Evolutionary conservation across 2,888 invertebrate species (phyloP), one percentile per base, ranked within the genome.

Genomic region (Agonopterix arenella): DNA sequence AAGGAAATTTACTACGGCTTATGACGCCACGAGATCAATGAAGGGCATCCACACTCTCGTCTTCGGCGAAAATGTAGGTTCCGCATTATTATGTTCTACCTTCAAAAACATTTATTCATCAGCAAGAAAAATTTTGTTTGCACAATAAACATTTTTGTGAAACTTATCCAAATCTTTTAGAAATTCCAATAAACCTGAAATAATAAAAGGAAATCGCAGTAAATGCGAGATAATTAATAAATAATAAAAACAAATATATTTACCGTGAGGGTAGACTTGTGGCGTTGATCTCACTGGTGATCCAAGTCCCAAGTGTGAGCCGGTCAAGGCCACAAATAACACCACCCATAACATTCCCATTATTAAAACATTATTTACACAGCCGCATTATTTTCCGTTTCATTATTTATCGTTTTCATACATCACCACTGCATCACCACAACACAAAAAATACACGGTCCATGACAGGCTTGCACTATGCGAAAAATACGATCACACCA

Each of bases 401-500:
- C 84, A 86, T 85, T 85, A 85, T 86, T 82, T 79, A 78, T 76
- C 64, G 73, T 79, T 83, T 79, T 78, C 72, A 79, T 76, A 82
- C 78, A 82, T 80, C 85, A 85, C 76, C 80, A 86, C 76, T 76
- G 82, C 78, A 82, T 80, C 85, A 85, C 76, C 80, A 86, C 76
- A 84, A 80, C 80, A 83, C 82, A 86, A 83, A 80, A 86, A 84
- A 84, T 84, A 82, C 81, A 84, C 84, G 76, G 85, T 88, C 76
- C 84, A 81, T 80, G 84, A 83, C 83, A 80, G 77, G 72, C 76
- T 79, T 74, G 61, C 73, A 80, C 74, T 73, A 59, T 62, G 61
- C 62, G 60, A 62, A 71, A 73, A 70, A 70, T 72, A 73, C 60
- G 36, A 62, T 55, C 66, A 65, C 68, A 76, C 74, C 62, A 68